A percentile compares a stretch with the other conserved stretches of the same genome.
Conservation (phyloP, 1,140 invertebrate genomes). For the Drosophila nikananu region DNA sequence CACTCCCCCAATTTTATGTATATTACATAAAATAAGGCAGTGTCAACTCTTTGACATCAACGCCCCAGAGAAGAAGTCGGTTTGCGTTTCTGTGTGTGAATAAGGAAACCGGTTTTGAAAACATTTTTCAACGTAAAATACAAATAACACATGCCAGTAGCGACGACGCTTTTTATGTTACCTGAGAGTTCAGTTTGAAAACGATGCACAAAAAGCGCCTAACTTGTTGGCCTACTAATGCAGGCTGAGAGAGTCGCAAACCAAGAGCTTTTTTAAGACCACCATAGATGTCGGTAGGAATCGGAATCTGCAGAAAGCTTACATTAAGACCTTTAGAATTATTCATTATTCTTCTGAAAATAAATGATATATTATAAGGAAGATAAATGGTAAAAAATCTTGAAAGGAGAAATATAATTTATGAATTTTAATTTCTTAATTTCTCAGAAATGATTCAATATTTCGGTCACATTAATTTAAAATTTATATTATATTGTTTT, state of each 20-base stretch:
- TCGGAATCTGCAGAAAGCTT: neutral
- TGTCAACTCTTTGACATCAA: slow-evolving; percentile 50
- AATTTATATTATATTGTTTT: neutral
- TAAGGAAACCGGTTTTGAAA: slow-evolving; percentile 68
- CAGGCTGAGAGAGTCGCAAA: slow-evolving; percentile 22
- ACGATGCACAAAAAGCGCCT: slow-evolving; percentile 53
- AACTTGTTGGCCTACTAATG: slow-evolving; percentile 82
- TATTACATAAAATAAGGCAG: slow-evolving; percentile 53
- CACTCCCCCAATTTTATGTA: slow-evolving; percentile 40
- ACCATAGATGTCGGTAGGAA: neutral
- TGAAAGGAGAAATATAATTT: neutral
- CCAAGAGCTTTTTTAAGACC: slow-evolving; percentile 33
- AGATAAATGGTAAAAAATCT: neutral
- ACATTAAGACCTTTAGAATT: neutral
- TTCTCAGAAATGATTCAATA: neutral
- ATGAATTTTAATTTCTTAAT: neutral
- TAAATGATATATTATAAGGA: neutral
- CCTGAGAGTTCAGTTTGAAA: slow-evolving; percentile 47
- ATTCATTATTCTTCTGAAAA: neutral
- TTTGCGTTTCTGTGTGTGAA: slow-evolving; percentile 35
- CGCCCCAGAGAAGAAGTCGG: slow-evolving; percentile 51
- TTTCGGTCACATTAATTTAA: neutral
- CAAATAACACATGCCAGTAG: slow-evolving; percentile 48
- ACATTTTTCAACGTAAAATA: slow-evolving; percentile 71
- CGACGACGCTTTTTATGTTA: slow-evolving; percentile 62